These are phyloP conservation scores for Theristus sp. DNA, from an alignment of 2,888 invertebrate genomes.

Conservation along the genomic window DNA sequence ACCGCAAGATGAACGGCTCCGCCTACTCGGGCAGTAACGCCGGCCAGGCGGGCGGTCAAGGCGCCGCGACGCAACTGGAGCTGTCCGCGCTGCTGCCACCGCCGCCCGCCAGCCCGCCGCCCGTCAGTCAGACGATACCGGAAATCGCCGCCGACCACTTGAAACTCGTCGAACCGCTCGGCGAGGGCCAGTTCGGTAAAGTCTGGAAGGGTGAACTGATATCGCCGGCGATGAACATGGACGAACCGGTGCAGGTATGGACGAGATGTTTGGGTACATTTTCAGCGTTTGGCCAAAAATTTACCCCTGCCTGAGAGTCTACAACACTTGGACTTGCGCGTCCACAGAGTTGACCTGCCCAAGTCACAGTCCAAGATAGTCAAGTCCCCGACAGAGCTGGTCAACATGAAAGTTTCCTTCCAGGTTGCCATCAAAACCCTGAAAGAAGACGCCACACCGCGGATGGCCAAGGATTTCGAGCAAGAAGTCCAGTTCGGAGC, in stretches of 20 bases:
- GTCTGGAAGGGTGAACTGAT: constrained; percentile 80
- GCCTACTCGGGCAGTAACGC: constrained; percentile 10
- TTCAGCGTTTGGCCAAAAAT: too few relatives aligned
- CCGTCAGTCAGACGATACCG: not conserved
- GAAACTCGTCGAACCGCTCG: constrained; percentile 65
- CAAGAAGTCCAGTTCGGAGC: constrained; percentile 80
- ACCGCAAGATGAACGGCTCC: constrained; percentile 58
- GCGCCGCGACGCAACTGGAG: constrained; percentile 8
- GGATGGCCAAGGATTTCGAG: constrained; percentile 74
- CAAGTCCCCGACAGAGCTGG: too few relatives aligned
- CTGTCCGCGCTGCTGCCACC: constrained; percentile 16
- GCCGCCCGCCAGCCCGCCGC: constrained; percentile 7
- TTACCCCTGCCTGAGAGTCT: constrained; percentile 1
- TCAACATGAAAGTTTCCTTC: too few relatives aligned
- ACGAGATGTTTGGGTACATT: too few relatives aligned
- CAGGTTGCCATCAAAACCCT: constrained; percentile 82
- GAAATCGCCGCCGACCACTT: constrained; percentile 10
- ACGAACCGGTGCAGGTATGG: not conserved
- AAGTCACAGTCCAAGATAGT: too few relatives aligned
- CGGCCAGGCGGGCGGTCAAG: not conserved
- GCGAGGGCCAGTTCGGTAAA: constrained; percentile 91
- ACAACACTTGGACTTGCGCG: too few relatives aligned
- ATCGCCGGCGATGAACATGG: not conserved
- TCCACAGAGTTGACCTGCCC: too few relatives aligned
- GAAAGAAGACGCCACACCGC: constrained; percentile 73